These are phyloP conservation scores for Gambusia yucatana DNA, from an alignment of 2,797 vertebrate genomes.

Conservation along the genomic window DNA sequence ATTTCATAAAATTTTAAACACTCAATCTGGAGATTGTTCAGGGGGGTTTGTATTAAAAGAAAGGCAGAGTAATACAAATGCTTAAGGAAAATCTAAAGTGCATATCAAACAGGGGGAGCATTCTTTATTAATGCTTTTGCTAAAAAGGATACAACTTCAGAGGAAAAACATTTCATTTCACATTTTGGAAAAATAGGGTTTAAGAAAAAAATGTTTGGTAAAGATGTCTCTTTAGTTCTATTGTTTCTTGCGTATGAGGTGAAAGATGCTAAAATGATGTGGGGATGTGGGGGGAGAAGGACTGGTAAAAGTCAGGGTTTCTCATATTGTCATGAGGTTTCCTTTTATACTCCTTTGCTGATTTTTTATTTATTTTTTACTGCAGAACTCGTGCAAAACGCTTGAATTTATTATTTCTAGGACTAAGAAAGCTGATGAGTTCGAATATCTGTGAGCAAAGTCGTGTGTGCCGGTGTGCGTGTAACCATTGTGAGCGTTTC, in stretches of 20 bases:
- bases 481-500: slow-evolving; percentile 12
- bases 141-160: slow-evolving; percentile 37
- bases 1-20: slow-evolving; percentile 75
- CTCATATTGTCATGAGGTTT: slow-evolving; percentile 66
- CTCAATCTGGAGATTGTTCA: slow-evolving; percentile 64
- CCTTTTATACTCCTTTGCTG: slow-evolving; percentile 56
- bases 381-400: slow-evolving; percentile 64
- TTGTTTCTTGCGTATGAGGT: slow-evolving; percentile 30
- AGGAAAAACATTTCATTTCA: slow-evolving; percentile 25
- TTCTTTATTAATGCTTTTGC: slow-evolving; percentile 50
- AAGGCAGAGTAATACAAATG: slow-evolving; percentile 57
- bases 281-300: slow-evolving; percentile 1
- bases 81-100: slow-evolving; percentile 59
- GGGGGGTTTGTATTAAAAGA: slow-evolving; percentile 64
- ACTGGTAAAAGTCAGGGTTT: slow-evolving; percentile 55
- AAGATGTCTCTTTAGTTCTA: slow-evolving; percentile 38
- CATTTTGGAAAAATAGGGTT: slow-evolving; percentile 19
- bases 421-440: slow-evolving; percentile 71
- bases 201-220: slow-evolving; percentile 22
- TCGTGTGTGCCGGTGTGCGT: slow-evolving; percentile 34
- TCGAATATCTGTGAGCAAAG: slow-evolving; percentile 56
- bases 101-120: slow-evolving; percentile 57
- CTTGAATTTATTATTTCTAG: slow-evolving; percentile 72
- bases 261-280: slow-evolving; percentile 11
- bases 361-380: slow-evolving; percentile 49